A percentile compares a stretch with the other conserved stretches of the same genome.
Conservation (phyloP, 2,888 invertebrate species). For the Brachyptera putata region DNA sequence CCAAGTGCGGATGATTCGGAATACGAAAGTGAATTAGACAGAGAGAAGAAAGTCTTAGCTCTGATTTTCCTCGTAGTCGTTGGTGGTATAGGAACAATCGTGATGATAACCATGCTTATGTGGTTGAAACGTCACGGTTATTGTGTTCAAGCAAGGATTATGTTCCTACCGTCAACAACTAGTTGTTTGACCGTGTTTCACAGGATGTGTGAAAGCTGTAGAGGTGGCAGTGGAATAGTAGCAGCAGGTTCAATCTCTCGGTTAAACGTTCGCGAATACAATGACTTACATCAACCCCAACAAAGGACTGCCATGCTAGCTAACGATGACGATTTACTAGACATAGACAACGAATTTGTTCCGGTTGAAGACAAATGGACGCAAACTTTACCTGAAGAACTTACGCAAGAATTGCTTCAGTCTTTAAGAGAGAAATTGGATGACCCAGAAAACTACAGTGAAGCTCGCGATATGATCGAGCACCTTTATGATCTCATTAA, state of each 20-base stretch:
- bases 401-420: slow-evolving; percentile 67
- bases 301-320: slow-evolving; percentile 16
- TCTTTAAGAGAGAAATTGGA: slow-evolving; percentile 64
- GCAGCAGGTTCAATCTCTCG: slow-evolving; percentile 58
- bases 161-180: slow-evolving; percentile 23
- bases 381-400: slow-evolving; percentile 68
- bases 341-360: slow-evolving; percentile 40
- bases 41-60: slow-evolving; percentile 41
- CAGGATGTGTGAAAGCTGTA: slow-evolving; percentile 10
- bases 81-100: slow-evolving; percentile 50
- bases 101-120: slow-evolving; percentile 53
- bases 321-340: slow-evolving; percentile 32
- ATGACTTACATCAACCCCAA: slow-evolving; percentile 47
- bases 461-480: slow-evolving; percentile 73
- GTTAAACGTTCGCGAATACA: slow-evolving; percentile 58
- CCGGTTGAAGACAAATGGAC: slow-evolving; percentile 58
- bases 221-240: slow-evolving; percentile 36
- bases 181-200: slow-evolving; percentile 25
- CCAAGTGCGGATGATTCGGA: background rate
- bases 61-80: slow-evolving; percentile 54
- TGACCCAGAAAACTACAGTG: slow-evolving; percentile 66
- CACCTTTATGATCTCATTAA: slow-evolving; percentile 70
- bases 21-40: slow-evolving; percentile 25
- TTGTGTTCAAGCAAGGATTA: slow-evolving; percentile 46
- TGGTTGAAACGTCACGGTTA: slow-evolving; percentile 58